Evolutionary conservation across 2,888 invertebrate genomes (phyloP), one percentile per base, ranked within the genome.

Genomic region (Chrysomela aeneicollis): DNA sequence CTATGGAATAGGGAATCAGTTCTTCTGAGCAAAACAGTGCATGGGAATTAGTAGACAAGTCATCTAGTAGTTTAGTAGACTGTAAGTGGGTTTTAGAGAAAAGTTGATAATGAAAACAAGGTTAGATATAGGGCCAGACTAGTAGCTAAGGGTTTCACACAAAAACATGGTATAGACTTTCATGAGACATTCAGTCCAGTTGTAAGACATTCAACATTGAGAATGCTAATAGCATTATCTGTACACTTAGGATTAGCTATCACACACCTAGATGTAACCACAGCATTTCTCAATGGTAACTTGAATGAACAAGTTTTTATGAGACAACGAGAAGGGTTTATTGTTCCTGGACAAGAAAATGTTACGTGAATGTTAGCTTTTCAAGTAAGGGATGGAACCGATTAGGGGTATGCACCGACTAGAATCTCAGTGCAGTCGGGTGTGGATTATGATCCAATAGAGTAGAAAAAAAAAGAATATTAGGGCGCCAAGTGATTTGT

Each of bases 131-230:
- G 19, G 21, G 50, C 50, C 8, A 50, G 50, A 22, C 66, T 71
- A 59, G 71, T 72, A 17, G 66, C 70, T 10, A 71, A 67, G 59
- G 67, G 67, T 35, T 70, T 66, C 46, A 69, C 63, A 1, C 72
- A 72, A n/a, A 54, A 26, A 35, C 10, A 35, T 35, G 26, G 47
- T 18, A 15, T 47, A 47, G 47, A 47, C 47, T 15, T 18, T 47
- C n/a, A 50, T 50, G 50, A 50, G 50, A 50, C 50, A 21, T 50
- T 35, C 32, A 35, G 32, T 35, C 32, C 26, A 26, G 26, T 26
- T 26, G 26, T 26, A 26, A 26, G 26, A 49, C 49, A 49, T 49
- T 49, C 49, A 17, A 49, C 49, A 49, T 49, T 49, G 17, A 17
- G 8, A 50, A 50, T 50, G 21, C 21, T 50, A 9, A 50, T 19